These are phyloP conservation scores for Phenganax marumi DNA, from an alignment of 92 coral and sea anemone genomes.

Conservation along the genomic window DNA sequence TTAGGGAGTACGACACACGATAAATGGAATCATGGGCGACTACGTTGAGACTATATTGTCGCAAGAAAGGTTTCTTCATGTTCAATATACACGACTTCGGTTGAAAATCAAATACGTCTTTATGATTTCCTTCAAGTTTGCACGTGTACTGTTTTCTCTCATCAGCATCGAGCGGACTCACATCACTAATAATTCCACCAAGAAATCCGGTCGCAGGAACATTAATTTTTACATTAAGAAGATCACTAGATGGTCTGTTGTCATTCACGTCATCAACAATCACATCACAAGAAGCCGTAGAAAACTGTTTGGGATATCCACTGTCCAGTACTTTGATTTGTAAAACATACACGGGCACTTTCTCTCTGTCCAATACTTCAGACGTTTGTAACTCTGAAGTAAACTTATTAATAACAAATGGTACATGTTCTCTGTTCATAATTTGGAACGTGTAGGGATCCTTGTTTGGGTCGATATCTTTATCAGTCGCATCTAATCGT, in stretches of 20 bases:
- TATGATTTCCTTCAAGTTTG: conserved; percentile 42
- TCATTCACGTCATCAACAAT: conserved; percentile 79
- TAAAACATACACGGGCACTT: conserved; percentile 54
- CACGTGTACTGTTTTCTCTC: conserved; percentile 70
- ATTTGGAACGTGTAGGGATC: conserved; percentile 78
- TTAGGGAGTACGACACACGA: conserved; percentile 64
- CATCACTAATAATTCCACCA: conserved; percentile 73
- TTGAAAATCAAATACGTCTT: conserved; percentile 67
- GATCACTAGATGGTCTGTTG: conserved; percentile 68
- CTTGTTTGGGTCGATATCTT: conserved; percentile 74
- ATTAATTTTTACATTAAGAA: conserved; percentile 76
- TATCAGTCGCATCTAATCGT: conserved; percentile 71
- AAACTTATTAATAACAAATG: conserved; percentile 62
- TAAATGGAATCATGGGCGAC: conserved; percentile 73
- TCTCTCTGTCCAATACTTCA: conserved; percentile 72
- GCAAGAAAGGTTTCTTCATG: conserved; percentile 42
- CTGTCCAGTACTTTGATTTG: conserved; percentile 67
- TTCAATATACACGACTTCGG: conserved; percentile 68
- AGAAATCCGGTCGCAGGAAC: conserved; percentile 63
- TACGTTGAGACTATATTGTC: conserved; percentile 61
- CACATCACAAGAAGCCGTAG: conserved; percentile 67
- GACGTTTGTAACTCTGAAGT: conserved; percentile 68
- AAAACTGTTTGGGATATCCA: conserved; percentile 65
- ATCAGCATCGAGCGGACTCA: conserved; percentile 85
- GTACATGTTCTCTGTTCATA: conserved; percentile 62